Evolutionary conservation across 2,888 invertebrate species (phyloP), one percentile per base, ranked within the genome.

Genomic region (Acanthosepion pharaonis): DNA sequence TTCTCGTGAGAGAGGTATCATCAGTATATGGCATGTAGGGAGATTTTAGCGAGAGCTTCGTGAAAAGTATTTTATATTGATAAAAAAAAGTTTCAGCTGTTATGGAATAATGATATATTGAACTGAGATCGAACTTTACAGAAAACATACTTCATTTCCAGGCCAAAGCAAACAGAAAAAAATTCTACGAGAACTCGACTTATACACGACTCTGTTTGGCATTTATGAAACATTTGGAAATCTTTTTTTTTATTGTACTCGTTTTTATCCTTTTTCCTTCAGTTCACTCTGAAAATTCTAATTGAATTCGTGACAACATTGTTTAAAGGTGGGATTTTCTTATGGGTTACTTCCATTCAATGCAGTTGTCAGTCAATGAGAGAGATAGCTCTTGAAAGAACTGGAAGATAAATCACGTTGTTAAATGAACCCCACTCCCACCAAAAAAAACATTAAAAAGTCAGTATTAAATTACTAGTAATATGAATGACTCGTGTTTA

Each of bases 301-400:
- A 78, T 78, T 78, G 78, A 78, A 78, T 78, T 78, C 78, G 78
- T 78, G 78, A 78, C 78, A 33, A 78, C n/a, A 78, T 78, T 78
- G 78, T 78, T 78, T 78, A 78, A 78, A 78, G n/a, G 33, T 78
- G n/a, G n/a, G 33, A n/a, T 78, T 78, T 78, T 78, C 78, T 78
- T 78, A 33, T 78, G 78, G n/a, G 8, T n/a, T 15, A 11, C 2
- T n/a, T n/a, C 11, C 78, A n/a, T 33, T n/a, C n/a, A 33, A n/a
- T 78, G 5, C n/a, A 78, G 18, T 78, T n/a, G n/a, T n/a, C n/a
- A 11, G 78, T 78, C n/a, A n/a, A 78, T 78, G 78, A n/a, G 9
- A n/a, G n/a, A 11, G n/a, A 78, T 8, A n/a, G 25, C 25, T 4
- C 0, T 15, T n/a, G n/a, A n/a, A 78, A 78, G n/a, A 78, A n/a